Conservation (phyloP, 2,888 invertebrate genomes). For the Apocheima hispidaria region DNA sequence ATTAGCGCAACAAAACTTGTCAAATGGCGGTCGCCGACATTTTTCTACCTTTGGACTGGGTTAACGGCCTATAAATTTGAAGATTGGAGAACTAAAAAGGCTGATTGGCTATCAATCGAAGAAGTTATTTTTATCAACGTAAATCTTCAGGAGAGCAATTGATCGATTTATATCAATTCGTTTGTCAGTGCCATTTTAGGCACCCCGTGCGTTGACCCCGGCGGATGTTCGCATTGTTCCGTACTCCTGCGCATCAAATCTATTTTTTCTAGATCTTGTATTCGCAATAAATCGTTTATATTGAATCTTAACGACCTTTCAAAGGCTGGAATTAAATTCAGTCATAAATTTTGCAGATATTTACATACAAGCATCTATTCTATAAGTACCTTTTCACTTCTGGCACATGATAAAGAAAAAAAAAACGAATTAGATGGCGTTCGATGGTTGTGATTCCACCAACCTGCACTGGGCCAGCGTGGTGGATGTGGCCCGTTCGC, state of each 20-base stretch:
- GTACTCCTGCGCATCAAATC: constrained; percentile 64
- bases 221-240: constrained; percentile 65
- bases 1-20: constrained; percentile 20
- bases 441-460: too few species aligned
- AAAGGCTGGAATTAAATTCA: constrained; percentile 19
- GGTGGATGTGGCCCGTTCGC: too few species aligned
- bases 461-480: too few species aligned
- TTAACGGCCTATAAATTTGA: constrained; percentile 38
- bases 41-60: constrained; percentile 32
- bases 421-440: too few species aligned
- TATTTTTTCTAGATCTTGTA: constrained; percentile 42
- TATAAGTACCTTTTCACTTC: neutral
- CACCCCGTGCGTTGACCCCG: constrained; percentile 67
- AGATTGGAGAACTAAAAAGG: constrained; percentile 38
- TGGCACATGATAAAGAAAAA: neutral
- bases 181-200: constrained; percentile 63
- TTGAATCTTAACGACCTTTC: constrained; percentile 35
- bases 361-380: constrained; percentile 1
- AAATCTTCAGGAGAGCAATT: constrained; percentile 26
- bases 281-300: constrained; percentile 48
- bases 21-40: constrained; percentile 33
- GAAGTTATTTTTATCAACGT: constrained; percentile 36
- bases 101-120: constrained; percentile 40
- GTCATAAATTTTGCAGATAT: constrained; percentile 8
- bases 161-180: constrained; percentile 40